Evolutionary conservation across 2,113 vertebrate genomes (phyloP).

Genomic region (Eulemur macaco): DNA sequence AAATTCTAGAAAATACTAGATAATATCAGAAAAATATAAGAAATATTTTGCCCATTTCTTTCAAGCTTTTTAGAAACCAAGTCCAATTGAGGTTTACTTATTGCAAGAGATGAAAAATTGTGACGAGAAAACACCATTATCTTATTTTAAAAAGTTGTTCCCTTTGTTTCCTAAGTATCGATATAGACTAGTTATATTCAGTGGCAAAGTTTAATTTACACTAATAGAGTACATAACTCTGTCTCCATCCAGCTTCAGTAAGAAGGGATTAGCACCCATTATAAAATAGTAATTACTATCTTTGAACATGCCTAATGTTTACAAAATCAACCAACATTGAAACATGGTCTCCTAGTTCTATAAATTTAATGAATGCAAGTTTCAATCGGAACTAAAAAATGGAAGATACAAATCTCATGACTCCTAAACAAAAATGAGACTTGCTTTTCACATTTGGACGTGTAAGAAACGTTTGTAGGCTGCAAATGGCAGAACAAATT

Average conservation of each 20-base stretch:
- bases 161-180: background rate
- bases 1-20: background rate
- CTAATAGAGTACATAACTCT: background rate
- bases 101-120: background rate
- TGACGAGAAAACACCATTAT: background rate
- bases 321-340: background rate
- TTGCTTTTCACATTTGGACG: background rate
- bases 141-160: background rate
- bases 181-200: background rate
- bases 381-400: background rate
- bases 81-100: background rate
- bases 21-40: background rate
- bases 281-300: background rate
- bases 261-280: background rate
- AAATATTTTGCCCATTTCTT: background rate
- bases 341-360: background rate
- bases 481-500: background rate
- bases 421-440: background rate
- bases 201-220: background rate
- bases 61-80: background rate
- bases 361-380: background rate
- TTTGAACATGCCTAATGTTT: background rate
- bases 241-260: background rate
- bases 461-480: background rate
- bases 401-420: background rate